Percentiles rank a stretch among this genome's conserved stretches.
Conservation (phyloP, 2,797 vertebrate genomes). For the Myoxocephalus aenaeus region DNA sequence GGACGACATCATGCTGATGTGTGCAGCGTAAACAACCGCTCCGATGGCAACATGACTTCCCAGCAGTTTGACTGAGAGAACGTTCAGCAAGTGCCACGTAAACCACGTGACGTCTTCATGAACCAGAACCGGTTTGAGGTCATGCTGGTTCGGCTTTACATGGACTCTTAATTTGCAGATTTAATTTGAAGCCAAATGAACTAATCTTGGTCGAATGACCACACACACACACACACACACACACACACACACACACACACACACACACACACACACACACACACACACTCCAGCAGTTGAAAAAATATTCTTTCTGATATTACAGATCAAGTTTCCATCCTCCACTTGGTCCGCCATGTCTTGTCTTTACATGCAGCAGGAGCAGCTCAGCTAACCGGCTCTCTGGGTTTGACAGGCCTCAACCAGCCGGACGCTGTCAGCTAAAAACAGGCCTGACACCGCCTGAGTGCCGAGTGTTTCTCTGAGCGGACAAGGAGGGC, state of each 20-base stretch:
- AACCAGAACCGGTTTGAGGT: background rate
- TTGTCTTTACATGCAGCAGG: slow-evolving; percentile 1
- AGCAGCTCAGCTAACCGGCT: slow-evolving; percentile 4
- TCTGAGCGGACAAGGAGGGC: background rate
- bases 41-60: background rate
- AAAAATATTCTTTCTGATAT: background rate
- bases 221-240: too few relatives aligned
- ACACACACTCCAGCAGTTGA: too few relatives aligned
- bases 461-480: background rate
- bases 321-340: background rate
- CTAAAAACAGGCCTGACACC: slow-evolving; percentile 24
- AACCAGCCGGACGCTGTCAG: background rate
- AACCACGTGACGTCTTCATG: background rate
- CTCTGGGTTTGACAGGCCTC: slow-evolving; percentile 13
- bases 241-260: too few relatives aligned
- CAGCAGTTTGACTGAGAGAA: background rate
- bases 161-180: background rate
- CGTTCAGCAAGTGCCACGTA: background rate
- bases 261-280: too few relatives aligned
- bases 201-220: too few relatives aligned
- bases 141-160: background rate
- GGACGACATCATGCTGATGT: slow-evolving; percentile 11
- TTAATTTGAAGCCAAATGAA: background rate
- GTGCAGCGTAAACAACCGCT: background rate
- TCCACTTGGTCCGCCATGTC: background rate